Evolutionary conservation across 2,113 vertebrate species (phyloP).

Genomic region (Cynoglossus semilaevis): DNA sequence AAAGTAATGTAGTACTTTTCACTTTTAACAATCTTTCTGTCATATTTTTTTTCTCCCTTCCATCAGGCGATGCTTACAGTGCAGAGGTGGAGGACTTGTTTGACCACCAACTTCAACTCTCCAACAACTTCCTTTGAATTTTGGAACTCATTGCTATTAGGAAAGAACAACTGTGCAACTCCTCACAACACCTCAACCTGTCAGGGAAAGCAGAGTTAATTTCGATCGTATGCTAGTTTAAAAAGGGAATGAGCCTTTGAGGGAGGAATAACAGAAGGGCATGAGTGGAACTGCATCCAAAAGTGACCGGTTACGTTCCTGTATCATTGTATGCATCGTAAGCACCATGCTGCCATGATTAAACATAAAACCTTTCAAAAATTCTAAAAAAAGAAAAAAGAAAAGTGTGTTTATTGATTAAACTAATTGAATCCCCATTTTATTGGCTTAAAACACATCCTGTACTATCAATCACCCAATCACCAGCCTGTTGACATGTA

Average conservation of each 20-base stretch:
- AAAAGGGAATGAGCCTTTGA: conserved; percentile 8
- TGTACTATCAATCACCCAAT: conserved; percentile 12
- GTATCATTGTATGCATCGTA: conserved; percentile 12
- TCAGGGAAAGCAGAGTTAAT: conserved; percentile 41
- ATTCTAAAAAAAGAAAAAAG: conserved; percentile 1
- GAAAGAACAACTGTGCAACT: conserved; percentile 46
- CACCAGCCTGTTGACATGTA: conserved; percentile 9
- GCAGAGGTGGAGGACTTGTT: conserved; percentile 80
- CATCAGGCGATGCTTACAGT: conserved; percentile 84
- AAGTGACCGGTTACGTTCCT: conserved; percentile 30
- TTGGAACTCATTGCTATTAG: conserved; percentile 33
- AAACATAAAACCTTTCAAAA: conserved; percentile 36
- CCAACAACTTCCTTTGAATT: conserved; percentile 89
- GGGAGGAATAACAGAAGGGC: not conserved
- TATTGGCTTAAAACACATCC: conserved; percentile 3
- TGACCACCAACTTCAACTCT: conserved; percentile 85
- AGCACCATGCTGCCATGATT: conserved; percentile 41
- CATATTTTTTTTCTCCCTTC: not conserved
- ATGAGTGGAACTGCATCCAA: conserved; percentile 17
- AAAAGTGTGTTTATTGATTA: not conserved
- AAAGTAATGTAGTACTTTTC: fast-evolving
- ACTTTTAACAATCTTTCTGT: not conserved
- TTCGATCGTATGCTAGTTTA: conserved; percentile 30
- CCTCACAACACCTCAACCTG: conserved; percentile 49
- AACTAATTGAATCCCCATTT: conserved; percentile 10